Evolutionary conservation across 1,140 invertebrate genomes (phyloP), one percentile per base, ranked within the genome.

Genomic region (Hyposmocoma kahamanoa): DNA sequence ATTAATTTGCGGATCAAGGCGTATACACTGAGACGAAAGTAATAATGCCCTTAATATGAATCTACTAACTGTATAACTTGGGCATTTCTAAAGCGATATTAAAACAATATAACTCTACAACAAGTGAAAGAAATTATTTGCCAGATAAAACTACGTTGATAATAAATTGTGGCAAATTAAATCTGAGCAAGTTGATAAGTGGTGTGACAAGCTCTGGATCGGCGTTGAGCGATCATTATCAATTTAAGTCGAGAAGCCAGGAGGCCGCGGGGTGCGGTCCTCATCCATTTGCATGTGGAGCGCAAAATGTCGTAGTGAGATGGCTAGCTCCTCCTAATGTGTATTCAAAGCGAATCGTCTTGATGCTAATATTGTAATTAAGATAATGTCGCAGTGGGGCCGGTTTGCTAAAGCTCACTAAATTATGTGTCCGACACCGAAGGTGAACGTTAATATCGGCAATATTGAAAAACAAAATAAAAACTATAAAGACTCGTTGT

Each of bases 301-400:
- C 54, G 59, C 56, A 53, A 59, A 65, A 65, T 56, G 51, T 50
- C 34, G 46, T 43, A 28, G 36, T 28, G 34, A 36, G 43, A 46
- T 38, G 38, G n/a, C 36, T 53, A 56, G 50, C 28, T 51, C 42
- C 42, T 28, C 59, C 44, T 62, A 53, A 63, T 57, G 54, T 55
- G 50, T 61, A 67, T 63, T 64, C 58, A 59, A 53, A 58, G 54
- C 60, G 46, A 56, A 64, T 60, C 59, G 70, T 70, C 52, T 28
- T 21, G 56, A 75, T 70, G 67, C 60, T 65, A 75, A 75, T 72
- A 59, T 66, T 57, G 57, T 67, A 56, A 79, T 76, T 72, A 67
- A 71, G 63, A 69, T 72, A 64, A 65, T 64, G 61, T 64, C 59
- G 50, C 50, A 18, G 43, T 55, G 34, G 38, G 72, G 57, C 72